These are phyloP conservation scores for Indicator maculatus DNA, from an alignment of 2,113 vertebrate genomes.

Conservation along the genomic window DNA sequence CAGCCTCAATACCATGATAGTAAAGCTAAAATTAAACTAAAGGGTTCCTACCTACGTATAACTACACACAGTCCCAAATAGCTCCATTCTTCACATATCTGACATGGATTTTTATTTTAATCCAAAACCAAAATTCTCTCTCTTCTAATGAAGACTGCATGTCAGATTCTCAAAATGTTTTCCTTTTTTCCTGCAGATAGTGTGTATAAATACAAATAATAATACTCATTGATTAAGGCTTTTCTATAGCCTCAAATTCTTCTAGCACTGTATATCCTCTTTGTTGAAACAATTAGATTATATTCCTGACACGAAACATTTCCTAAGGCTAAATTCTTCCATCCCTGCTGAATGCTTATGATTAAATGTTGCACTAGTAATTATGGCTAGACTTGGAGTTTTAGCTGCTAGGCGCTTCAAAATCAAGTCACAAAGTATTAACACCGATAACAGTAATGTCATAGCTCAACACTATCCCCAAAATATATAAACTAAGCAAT, in stretches of 20 bases:
- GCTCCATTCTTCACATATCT: neutral
- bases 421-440: neutral
- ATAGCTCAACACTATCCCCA: neutral
- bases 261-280: neutral
- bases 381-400: neutral
- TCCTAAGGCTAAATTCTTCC: neutral
- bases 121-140: neutral
- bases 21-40: neutral
- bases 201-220: neutral
- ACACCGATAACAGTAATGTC: neutral
- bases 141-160: neutral
- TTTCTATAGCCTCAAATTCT: neutral
- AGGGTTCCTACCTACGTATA: neutral
- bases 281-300: neutral
- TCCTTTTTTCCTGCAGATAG: neutral
- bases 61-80: neutral
- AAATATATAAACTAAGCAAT: neutral
- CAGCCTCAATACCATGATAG: rapidly evolving
- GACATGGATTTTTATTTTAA: neutral
- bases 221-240: neutral
- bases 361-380: neutral
- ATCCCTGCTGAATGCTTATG: neutral
- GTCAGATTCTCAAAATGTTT: neutral
- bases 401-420: neutral
- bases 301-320: neutral